phyloP scores from a whole-genome alignment of 2,888 invertebrate genomes.

The Psococerastis gibbosa region DNA sequence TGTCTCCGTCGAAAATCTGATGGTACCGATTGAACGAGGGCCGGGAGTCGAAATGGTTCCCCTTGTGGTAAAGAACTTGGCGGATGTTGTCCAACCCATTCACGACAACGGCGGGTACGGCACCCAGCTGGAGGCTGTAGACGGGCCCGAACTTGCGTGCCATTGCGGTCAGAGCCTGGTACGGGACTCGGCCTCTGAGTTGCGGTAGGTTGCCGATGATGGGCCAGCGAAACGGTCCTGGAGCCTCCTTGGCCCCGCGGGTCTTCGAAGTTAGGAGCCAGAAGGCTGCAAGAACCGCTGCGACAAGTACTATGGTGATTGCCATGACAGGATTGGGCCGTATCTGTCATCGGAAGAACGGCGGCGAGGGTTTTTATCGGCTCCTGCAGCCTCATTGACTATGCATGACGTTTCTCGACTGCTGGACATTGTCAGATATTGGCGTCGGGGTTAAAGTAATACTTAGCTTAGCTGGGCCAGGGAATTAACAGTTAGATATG shows the following conservation, averaged over 20 bases:
- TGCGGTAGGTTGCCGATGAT: slow-evolving; percentile 36
- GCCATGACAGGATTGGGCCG: neutral
- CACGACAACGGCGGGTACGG: slow-evolving; percentile 34
- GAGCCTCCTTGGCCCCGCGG: slow-evolving; percentile 22
- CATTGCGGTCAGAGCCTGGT: slow-evolving; percentile 35
- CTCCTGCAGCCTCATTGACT: too few species aligned
- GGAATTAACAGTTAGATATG: too few species aligned
- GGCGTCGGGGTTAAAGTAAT: too few species aligned
- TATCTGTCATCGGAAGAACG: neutral
- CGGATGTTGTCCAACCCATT: slow-evolving; percentile 37
- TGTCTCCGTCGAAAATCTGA: slow-evolving; percentile 40
- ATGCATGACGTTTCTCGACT: too few species aligned
- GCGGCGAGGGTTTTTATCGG: too few species aligned
- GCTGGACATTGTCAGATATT: too few species aligned
- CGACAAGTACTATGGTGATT: neutral
- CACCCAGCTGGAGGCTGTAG: slow-evolving; percentile 34
- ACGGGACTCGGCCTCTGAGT: slow-evolving; percentile 35
- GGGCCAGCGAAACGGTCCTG: slow-evolving; percentile 34
- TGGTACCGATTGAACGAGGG: slow-evolving; percentile 43
- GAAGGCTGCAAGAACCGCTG: neutral
- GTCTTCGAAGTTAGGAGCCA: neutral
- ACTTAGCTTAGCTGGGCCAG: too few species aligned
- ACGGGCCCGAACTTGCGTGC: slow-evolving; percentile 33
- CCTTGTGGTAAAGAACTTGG: slow-evolving; percentile 35
- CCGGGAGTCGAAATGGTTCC: slow-evolving; percentile 40